Percentiles rank a stretch among this genome's conserved stretches.
Evolutionary conservation across 92 coral and sea anemone species (phyloP).

Genomic region (Heliopora coerulea): DNA sequence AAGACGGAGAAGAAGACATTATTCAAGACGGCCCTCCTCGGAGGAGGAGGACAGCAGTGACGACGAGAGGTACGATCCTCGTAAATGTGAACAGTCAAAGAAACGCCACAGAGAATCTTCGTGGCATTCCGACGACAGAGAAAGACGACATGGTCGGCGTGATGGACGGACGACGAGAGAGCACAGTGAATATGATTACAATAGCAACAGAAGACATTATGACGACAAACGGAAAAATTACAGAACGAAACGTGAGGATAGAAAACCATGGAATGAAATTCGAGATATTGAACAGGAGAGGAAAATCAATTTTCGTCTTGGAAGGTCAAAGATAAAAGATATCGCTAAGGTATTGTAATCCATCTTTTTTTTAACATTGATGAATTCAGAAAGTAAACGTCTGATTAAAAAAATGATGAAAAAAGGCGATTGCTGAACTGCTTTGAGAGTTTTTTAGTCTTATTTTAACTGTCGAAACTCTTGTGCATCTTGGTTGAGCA

Average conservation of each 20-base stretch:
- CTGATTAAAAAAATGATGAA: no score
- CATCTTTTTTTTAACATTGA: no score
- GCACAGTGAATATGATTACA: slow-evolving; percentile 39
- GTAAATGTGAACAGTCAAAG: slow-evolving; percentile 14
- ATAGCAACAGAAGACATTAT: slow-evolving; percentile 9
- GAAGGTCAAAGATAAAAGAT: slow-evolving; percentile 56
- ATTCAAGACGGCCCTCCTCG: neutral
- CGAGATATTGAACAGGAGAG: slow-evolving; percentile 87
- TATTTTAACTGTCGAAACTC: no score
- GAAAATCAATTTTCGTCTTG: slow-evolving; percentile 83
- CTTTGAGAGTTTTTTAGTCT: no score
- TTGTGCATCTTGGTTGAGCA: no score
- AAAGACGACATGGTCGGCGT: slow-evolving; percentile 16
- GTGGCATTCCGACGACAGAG: neutral
- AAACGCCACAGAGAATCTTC: neutral
- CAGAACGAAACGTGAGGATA: slow-evolving; percentile 24
- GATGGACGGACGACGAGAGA: slow-evolving; percentile 12
- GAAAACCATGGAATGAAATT: slow-evolving; percentile 28
- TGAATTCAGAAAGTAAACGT: no score
- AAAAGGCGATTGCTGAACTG: no score
- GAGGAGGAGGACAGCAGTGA: slow-evolving; percentile 33
- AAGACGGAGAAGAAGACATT: slow-evolving; percentile 10
- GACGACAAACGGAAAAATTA: slow-evolving; percentile 26
- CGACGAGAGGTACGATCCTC: slow-evolving; percentile 32
- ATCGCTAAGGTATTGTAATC: slow-evolving; percentile 74